These are phyloP conservation scores for Notodonta dromedarius DNA, from an alignment of 2,888 invertebrate species.

Conservation along the genomic window DNA sequence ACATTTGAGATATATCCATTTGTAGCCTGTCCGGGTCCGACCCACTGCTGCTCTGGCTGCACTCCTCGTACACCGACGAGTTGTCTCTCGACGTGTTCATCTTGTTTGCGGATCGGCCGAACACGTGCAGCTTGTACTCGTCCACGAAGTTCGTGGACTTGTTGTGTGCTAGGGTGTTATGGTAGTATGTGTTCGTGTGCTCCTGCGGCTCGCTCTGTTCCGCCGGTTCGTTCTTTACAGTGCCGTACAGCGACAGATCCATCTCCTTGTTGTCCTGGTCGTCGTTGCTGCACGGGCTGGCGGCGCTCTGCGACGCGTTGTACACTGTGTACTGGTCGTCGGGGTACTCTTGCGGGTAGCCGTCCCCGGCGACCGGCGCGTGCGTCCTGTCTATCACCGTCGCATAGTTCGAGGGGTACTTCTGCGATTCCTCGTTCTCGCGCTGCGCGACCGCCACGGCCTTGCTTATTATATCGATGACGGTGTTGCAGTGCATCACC, in stretches of 20 bases:
- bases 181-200: slow-evolving; percentile 55
- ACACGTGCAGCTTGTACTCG: slow-evolving; percentile 72
- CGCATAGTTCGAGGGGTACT: slow-evolving; percentile 64
- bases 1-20: slow-evolving; percentile 86
- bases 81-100: slow-evolving; percentile 71
- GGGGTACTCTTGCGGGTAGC: slow-evolving; percentile 65
- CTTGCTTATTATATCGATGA: slow-evolving; percentile 81
- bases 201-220: slow-evolving; percentile 50
- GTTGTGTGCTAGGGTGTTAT: slow-evolving; percentile 53
- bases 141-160: slow-evolving; percentile 61
- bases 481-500: slow-evolving; percentile 81
- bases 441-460: slow-evolving; percentile 81
- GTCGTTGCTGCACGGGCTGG: slow-evolving; percentile 68
- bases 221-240: slow-evolving; percentile 69
- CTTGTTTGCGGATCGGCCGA: slow-evolving; percentile 56
- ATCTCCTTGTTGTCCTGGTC: slow-evolving; percentile 78
- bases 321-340: slow-evolving; percentile 70
- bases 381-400: slow-evolving; percentile 66
- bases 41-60: slow-evolving; percentile 87
- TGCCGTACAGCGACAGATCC: slow-evolving; percentile 75
- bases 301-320: slow-evolving; percentile 55
- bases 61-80: slow-evolving; percentile 81
- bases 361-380: slow-evolving; percentile 45
- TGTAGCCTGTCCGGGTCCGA: slow-evolving; percentile 90
- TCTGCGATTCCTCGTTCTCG: slow-evolving; percentile 76